phyloP scores from a whole-genome alignment of 2,113 vertebrate genomes.

The Saccopteryx leptura region DNA sequence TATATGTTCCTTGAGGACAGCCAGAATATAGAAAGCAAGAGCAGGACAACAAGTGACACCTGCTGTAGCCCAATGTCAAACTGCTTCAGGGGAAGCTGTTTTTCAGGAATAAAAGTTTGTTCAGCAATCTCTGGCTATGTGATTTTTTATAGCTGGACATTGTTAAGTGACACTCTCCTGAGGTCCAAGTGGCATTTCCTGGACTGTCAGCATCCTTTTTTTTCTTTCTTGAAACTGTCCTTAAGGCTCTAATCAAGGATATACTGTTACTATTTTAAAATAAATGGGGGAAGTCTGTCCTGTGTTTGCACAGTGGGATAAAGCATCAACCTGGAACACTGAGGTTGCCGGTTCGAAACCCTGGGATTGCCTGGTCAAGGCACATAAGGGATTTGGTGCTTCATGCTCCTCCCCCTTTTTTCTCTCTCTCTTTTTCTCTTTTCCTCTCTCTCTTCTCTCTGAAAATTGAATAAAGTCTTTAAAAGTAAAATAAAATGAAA shows the following conservation, averaged over 20 bases:
- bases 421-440: too few species aligned
- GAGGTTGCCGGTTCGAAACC: too few species aligned
- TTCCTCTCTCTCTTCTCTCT: too few species aligned
- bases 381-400: too few species aligned
- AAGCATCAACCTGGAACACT: too few species aligned
- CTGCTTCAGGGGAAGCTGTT: conserved; percentile 57
- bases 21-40: conserved; percentile 43
- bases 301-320: too few species aligned
- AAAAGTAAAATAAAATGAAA: too few species aligned
- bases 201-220: conserved; percentile 70
- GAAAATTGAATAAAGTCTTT: too few species aligned
- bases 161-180: conserved; percentile 67
- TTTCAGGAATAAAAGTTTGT: background rate
- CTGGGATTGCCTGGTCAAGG: too few species aligned
- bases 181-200: conserved; percentile 69
- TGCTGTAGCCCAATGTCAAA: conserved; percentile 26
- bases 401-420: too few species aligned
- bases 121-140: background rate
- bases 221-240: conserved; percentile 81
- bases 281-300: background rate
- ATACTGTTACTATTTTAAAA: conserved; percentile 73
- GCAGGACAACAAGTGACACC: conserved; percentile 63
- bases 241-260: conserved; percentile 67
- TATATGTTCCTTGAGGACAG: conserved; percentile 54
- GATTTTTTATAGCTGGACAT: conserved; percentile 76